Conservation (phyloP, 1,140 invertebrate genomes). For the Drosophila nigrodunni region DNA sequence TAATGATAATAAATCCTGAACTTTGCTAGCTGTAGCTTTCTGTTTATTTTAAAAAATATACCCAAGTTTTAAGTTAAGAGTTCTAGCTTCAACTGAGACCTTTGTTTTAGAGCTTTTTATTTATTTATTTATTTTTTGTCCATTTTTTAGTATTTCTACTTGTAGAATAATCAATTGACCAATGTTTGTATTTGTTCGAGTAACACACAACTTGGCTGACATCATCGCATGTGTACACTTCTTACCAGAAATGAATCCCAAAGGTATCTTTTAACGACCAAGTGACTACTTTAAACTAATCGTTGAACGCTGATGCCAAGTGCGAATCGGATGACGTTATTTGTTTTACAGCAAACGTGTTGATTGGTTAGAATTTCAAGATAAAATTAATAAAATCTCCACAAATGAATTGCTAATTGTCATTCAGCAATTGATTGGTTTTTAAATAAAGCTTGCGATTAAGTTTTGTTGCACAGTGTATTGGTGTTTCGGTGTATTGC, state of each 20-base stretch:
- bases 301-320: neutral
- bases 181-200: neutral
- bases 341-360: no score
- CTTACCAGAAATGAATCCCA: constrained; percentile 4
- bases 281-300: neutral
- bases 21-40: no score
- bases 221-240: constrained; percentile 1
- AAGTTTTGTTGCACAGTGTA: constrained; percentile 32
- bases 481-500: neutral
- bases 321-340: neutral
- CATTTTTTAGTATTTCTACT: no score
- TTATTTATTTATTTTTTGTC: no score
- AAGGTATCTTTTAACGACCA: constrained; percentile 1
- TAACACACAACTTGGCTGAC: constrained; percentile 7
- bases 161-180: constrained; percentile 6
- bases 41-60: no score
- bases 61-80: no score
- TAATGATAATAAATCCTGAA: no score
- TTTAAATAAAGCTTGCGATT: neutral
- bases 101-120: no score
- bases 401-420: neutral
- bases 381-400: neutral
- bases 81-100: no score
- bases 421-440: constrained; percentile 4
- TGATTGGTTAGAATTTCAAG: no score